These are phyloP conservation scores for Helogale parvula DNA, from an alignment of 2,113 vertebrate genomes.

Conservation along the genomic window DNA sequence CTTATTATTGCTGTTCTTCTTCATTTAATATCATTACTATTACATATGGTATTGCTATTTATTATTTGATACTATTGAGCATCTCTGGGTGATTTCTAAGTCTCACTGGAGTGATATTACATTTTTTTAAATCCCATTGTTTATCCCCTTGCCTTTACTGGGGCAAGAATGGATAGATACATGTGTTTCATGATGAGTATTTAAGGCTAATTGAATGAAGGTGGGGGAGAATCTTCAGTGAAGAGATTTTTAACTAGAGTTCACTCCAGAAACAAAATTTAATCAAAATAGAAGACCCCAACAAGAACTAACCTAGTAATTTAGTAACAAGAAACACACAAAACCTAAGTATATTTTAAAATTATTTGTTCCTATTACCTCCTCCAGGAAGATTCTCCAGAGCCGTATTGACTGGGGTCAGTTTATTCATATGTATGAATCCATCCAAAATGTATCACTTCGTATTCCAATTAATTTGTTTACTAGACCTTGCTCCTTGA, in stretches of 20 bases:
- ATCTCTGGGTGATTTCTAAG: neutral
- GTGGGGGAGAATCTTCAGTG: rapidly evolving
- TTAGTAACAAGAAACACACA: neutral
- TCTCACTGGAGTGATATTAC: neutral
- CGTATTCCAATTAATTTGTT: neutral
- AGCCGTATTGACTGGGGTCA: rapidly evolving
- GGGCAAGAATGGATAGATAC: rapidly evolving
- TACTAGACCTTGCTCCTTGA: neutral
- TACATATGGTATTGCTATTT: neutral
- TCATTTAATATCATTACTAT: neutral
- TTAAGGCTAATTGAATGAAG: neutral
- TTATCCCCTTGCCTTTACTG: neutral
- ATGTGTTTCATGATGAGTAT: neutral
- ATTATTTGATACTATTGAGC: neutral
- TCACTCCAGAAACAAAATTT: neutral
- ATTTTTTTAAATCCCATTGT: neutral
- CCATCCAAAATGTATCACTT: neutral
- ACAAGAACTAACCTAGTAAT: neutral
- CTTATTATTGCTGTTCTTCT: neutral
- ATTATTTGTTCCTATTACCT: neutral
- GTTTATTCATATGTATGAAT: neutral
- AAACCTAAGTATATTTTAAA: neutral
- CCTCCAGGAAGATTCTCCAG: neutral
- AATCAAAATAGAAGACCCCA: neutral
- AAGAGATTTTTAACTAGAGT: neutral